These are phyloP conservation scores for Brassicogethes aeneus DNA, from an alignment of 2,888 invertebrate species.

Conservation along the genomic window DNA sequence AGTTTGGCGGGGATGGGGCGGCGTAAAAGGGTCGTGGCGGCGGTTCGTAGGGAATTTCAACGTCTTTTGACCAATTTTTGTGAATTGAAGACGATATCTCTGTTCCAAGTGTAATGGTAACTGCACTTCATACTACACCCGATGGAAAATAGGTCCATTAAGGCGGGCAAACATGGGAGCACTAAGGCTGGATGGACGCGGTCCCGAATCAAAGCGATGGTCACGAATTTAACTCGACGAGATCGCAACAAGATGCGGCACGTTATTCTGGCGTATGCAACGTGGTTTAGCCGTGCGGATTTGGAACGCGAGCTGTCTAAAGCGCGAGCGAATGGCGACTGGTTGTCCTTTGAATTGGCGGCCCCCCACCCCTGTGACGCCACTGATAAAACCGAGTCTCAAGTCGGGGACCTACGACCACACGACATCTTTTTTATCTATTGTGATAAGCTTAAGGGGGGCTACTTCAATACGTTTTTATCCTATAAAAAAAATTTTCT, in stretches of 20 bases:
- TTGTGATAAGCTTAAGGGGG: no score
- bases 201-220: not conserved
- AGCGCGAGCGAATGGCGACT: conserved; percentile 2
- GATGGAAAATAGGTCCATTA: conserved; percentile 33
- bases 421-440: no score
- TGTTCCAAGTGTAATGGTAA: conserved; percentile 87
- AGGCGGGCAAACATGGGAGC: conserved; percentile 33
- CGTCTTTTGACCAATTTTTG: conserved; percentile 90
- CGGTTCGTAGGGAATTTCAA: conserved; percentile 44
- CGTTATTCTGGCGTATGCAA: no score
- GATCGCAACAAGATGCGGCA: no score
- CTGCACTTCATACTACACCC: conserved; percentile 59
- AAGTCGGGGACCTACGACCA: no score
- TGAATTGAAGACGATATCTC: conserved; percentile 87
- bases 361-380: not conserved
- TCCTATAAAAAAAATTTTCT: no score
- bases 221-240: not conserved
- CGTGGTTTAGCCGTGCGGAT: no score
- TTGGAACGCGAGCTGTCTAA: no score
- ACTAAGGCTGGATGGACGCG: conserved; percentile 10
- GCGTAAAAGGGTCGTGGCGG: conserved; percentile 21
- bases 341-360: conserved; percentile 5
- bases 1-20: conserved; percentile 15
- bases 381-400: not conserved
- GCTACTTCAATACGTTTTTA: no score